phyloP scores from a whole-genome alignment of 2,888 invertebrate genomes.

The Drosophila tanythrix region DNA sequence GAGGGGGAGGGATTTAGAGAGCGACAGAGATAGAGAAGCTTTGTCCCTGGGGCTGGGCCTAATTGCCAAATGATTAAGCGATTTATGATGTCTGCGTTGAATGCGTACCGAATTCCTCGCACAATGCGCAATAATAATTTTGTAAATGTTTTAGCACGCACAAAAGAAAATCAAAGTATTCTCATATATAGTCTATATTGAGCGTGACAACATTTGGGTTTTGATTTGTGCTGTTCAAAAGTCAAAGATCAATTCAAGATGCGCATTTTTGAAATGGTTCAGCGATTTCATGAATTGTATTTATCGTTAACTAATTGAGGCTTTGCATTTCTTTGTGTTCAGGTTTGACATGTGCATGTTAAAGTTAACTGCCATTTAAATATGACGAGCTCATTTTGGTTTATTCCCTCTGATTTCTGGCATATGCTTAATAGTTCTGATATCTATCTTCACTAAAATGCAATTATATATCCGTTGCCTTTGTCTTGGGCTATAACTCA shows the following conservation, averaged over 20 bases:
- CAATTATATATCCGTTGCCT: constrained; percentile 44
- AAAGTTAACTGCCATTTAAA: not conserved
- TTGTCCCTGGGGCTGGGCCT: constrained; percentile 69
- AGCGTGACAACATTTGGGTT: constrained; percentile 45
- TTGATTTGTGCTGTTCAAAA: constrained; percentile 32
- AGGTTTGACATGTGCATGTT: not conserved
- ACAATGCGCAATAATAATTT: constrained; percentile 73
- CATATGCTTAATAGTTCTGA: not conserved
- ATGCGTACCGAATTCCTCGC: constrained; percentile 68
- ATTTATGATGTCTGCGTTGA: constrained; percentile 84
- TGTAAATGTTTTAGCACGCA: constrained; percentile 74
- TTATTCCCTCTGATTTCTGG: not conserved
- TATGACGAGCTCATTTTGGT: not conserved
- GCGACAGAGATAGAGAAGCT: constrained; percentile 1
- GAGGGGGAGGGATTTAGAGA: not conserved
- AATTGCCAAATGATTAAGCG: constrained; percentile 85
- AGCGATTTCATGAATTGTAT: constrained; percentile 3
- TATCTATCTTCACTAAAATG: constrained; percentile 41
- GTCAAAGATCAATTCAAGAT: constrained; percentile 55
- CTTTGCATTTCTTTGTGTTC: not conserved
- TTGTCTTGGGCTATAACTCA: constrained; percentile 29
- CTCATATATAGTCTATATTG: constrained; percentile 18
- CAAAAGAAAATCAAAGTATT: constrained; percentile 44
- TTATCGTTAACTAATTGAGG: constrained; percentile 5
- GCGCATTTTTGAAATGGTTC: constrained; percentile 19